Conservation (phyloP, 2,797 vertebrate genomes). For the Chelon auratus region DNA sequence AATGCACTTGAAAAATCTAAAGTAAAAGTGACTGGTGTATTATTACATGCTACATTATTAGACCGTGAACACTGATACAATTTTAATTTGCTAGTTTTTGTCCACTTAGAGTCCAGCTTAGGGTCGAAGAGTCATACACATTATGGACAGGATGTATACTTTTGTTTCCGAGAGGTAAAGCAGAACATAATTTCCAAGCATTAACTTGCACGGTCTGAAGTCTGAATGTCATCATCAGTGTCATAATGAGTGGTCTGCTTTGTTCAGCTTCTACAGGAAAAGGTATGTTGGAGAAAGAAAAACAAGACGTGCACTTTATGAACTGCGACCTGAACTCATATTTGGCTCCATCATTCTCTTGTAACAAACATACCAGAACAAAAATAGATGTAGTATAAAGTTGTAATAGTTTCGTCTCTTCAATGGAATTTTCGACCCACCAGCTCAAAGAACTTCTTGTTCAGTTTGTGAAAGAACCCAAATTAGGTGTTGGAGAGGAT, state of each 20-base stretch:
- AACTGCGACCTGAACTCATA: conserved; percentile 53
- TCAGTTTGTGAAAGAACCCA: conserved; percentile 92
- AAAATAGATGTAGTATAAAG: conserved; percentile 93
- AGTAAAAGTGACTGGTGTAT: not conserved
- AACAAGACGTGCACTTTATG: conserved; percentile 32
- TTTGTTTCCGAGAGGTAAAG: too few relatives aligned
- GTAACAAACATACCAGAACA: conserved; percentile 81
- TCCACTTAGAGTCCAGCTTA: not conserved
- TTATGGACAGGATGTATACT: too few relatives aligned
- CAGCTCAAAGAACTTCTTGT: conserved; percentile 94
- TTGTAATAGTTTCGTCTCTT: conserved; percentile 71
- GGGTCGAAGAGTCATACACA: not conserved
- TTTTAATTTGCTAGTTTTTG: not conserved
- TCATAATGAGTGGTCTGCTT: conserved; percentile 22
- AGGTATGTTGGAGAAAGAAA: conserved; percentile 26
- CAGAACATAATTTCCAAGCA: not conserved
- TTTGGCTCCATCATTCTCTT: conserved; percentile 50
- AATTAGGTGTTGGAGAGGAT: too few relatives aligned
- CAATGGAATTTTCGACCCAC: conserved; percentile 91
- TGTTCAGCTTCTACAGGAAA: conserved; percentile 36
- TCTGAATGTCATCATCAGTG: conserved; percentile 40
- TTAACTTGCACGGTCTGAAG: conserved; percentile 46
- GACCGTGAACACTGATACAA: not conserved
- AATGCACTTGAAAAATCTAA: not conserved
- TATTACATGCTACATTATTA: not conserved